Evolutionary conservation across 2,888 invertebrate species (phyloP), one percentile per base, ranked within the genome.

Genomic region (Schrankia costaestrigalis): DNA sequence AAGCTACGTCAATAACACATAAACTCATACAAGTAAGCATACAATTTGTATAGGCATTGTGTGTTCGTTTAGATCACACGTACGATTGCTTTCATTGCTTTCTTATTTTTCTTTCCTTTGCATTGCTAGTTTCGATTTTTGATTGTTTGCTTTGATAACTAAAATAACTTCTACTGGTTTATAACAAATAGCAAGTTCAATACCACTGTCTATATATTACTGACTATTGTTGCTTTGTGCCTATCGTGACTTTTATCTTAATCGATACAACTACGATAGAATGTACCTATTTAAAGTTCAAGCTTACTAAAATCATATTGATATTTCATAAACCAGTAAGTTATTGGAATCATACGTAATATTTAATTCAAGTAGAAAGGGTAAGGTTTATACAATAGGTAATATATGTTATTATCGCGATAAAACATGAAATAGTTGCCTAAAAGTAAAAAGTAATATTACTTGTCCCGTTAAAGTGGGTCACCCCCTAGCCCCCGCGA

Each of bases 361-460:
- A 39, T 56, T 55, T 56, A 60, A 64, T 57, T 61, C 35, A 31
- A 50, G 41, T 43, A 38, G 57, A 63, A 62, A 58, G 56, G 57
- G 47, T 56, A 62, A 69, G 60, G 57, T 66, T 66, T 62, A 58
- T 68, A 61, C 57, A 69, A 68, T 58, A 56, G 46, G 52, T 64
- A 58, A 68, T 77, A 71, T 71, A 76, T 78, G 73, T 81, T 82
- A 82, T 82, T 77, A 84, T 82, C 75, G 71, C 77, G 78, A 81
- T 85, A 85, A 83, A 86, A 86, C 80, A 77, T 84, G 82, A 85
- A 86, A 86, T 87, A 87, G 86, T 86, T 87, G 86, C 86, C 86
- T 85, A 86, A 87, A 86, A 86, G 86, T 87, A 87, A 85, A 87
- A 87, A 87, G 87, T 87, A 87, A 87, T 87, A 87, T 87, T 86